Conservation (phyloP, 2,113 vertebrate genomes). For the Petaurus breviceps region DNA sequence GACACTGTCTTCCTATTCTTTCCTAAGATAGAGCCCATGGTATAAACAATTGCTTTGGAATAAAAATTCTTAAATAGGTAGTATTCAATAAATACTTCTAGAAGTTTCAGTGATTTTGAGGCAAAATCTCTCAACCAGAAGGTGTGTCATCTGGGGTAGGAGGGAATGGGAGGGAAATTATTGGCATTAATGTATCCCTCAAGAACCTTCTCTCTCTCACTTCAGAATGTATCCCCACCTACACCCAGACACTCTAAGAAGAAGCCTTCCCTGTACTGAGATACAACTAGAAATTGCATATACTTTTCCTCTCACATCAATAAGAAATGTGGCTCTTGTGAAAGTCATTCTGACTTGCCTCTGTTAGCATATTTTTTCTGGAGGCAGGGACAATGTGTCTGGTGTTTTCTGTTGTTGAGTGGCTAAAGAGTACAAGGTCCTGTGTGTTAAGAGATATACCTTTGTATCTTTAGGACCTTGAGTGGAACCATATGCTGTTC, state of each 20-base stretch:
- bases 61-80: not conserved
- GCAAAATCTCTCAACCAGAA: not conserved
- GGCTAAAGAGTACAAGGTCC: not conserved
- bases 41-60: not conserved
- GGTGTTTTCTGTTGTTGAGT: conserved; percentile 12
- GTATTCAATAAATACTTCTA: not conserved
- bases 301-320: no score
- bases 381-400: not conserved
- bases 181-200: not conserved
- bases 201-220: not conserved
- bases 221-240: not conserved
- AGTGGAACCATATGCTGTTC: not conserved
- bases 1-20: not conserved
- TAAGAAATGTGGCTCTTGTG: not conserved
- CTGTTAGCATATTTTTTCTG: not conserved
- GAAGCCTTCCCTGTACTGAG: not conserved
- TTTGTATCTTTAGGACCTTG: not conserved
- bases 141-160: not conserved
- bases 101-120: not conserved
- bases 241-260: not conserved
- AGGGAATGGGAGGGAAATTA: not conserved
- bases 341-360: not conserved
- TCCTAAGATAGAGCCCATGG: not conserved
- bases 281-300: not conserved
- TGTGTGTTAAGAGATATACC: not conserved